These are phyloP conservation scores for Theodoxus fluviatilis DNA, from an alignment of 2,888 invertebrate genomes.

Conservation along the genomic window DNA sequence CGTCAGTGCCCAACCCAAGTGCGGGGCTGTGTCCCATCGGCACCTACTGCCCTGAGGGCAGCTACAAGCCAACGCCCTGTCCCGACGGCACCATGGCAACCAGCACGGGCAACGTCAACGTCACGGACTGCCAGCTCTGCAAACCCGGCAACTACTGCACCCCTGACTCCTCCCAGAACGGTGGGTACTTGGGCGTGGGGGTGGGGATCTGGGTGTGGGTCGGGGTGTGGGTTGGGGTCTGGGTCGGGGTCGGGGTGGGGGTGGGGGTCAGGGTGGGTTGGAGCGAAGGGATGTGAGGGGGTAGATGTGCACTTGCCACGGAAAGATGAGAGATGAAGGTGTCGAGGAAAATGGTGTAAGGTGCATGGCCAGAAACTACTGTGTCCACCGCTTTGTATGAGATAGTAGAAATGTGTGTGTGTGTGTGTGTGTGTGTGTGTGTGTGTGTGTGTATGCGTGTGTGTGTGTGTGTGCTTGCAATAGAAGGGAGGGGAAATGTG, in stretches of 20 bases:
- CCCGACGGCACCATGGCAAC: constrained; percentile 59
- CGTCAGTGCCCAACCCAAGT: constrained; percentile 50
- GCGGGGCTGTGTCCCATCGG: constrained; percentile 59
- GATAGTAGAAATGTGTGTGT: background rate
- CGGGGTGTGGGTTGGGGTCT: no score
- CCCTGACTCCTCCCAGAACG: constrained; percentile 54
- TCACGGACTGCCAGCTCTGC: constrained; percentile 55
- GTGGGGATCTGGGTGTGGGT: no score
- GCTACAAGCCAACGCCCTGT: constrained; percentile 51
- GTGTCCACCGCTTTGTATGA: background rate
- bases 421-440: background rate
- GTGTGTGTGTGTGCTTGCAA: background rate
- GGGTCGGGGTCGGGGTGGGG: no score
- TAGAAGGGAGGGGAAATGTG: no score
- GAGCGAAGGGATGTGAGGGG: no score
- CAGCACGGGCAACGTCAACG: constrained; percentile 51
- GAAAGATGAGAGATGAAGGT: no score
- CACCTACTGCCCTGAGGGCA: constrained; percentile 61
- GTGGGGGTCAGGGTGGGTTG: no score
- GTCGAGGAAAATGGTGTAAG: background rate
- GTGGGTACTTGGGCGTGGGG: constrained; percentile 33
- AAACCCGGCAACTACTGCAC: constrained; percentile 58
- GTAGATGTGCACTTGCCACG: no score
- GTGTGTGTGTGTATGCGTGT: background rate
- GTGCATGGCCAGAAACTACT: background rate